These are phyloP conservation scores for Xyrauchen texanus DNA, from an alignment of 2,113 vertebrate species.

Conservation along the genomic window DNA sequence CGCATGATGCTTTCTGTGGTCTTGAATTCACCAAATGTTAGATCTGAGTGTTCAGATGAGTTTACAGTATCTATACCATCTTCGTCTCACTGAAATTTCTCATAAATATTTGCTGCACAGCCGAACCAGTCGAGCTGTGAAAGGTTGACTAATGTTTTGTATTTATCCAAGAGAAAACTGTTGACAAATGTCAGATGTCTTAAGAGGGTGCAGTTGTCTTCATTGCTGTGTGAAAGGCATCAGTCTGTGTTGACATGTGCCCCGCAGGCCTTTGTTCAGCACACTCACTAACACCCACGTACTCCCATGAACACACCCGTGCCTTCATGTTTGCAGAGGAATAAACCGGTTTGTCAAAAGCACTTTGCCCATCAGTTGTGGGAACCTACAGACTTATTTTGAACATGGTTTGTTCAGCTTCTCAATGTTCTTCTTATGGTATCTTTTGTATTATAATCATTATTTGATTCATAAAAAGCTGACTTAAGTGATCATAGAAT, in stretches of 20 bases:
- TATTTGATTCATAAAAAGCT: background rate
- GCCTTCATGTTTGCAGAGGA: background rate
- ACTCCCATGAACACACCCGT: background rate
- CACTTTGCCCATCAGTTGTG: background rate
- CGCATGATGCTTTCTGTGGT: no score
- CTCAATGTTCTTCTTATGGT: background rate
- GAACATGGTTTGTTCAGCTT: background rate
- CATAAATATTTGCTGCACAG: background rate
- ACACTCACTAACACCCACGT: background rate
- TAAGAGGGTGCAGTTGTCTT: background rate
- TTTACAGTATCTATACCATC: no score
- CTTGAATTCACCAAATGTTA: no score
- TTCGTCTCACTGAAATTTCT: background rate
- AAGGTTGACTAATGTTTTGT: constrained; percentile 12
- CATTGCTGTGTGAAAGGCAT: constrained; percentile 7
- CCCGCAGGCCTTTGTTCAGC: constrained; percentile 14
- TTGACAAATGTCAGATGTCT: constrained; percentile 10
- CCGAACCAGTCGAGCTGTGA: constrained; percentile 21
- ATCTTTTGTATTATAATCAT: background rate
- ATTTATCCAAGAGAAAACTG: background rate
- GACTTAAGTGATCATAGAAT: background rate
- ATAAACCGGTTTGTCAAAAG: constrained; percentile 1
- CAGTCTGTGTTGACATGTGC: background rate
- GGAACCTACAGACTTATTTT: background rate
- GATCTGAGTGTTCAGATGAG: no score